Base-by-base conservation (phyloP, 2,888 invertebrate species). In the Megamerina dolium region DNA sequence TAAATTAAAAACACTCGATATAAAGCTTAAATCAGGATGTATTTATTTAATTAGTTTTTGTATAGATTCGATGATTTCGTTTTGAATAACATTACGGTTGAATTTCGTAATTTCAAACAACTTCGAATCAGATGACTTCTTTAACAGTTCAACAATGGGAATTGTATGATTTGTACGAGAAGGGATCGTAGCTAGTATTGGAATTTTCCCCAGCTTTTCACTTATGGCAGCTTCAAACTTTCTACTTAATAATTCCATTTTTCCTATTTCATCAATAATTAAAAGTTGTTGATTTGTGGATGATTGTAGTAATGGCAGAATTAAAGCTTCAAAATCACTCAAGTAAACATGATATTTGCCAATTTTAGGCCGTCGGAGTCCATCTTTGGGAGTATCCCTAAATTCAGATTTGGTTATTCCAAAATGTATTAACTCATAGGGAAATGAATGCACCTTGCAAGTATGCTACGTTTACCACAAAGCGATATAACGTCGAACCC, bases 401-500 rank as follows among this genome's bases (percentile, higher is more conserved):
- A 34, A 43, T 5, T 19, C 5, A 26, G 18, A 12, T 16, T 14
- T 16, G 23, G 16, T 35, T 35, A 23, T 1, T 6, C 4, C 13
- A n/a, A 30, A 31, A 23, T 23, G 8, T 14, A 17, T 35, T 32
- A 26, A 16, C 18, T 17, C 9, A 27, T 5, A 13, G 14, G 5
- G 31, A 4, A 12, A 10, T 4, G 3, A 5, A 21, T 60, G 43
- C 72, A 64, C 61, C 79, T 73, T 6, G 83, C 79, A 38, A 84
- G 64, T 10, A 70, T 60, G 2, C 66, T 74, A 41, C 74, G 72
- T 43, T 68, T 57, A 1, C 75, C 76, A 46, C 65, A 54, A 2
- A 74, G 59, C 1, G 76, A 75, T 3, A 82, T 74, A 27, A 82
- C 70, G 68, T 83, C 81, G 59, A 84, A 84, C 10, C 84, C 84